Conservation (phyloP, 2,797 vertebrate species). For the Cryptoblepharus egeriae region DNA sequence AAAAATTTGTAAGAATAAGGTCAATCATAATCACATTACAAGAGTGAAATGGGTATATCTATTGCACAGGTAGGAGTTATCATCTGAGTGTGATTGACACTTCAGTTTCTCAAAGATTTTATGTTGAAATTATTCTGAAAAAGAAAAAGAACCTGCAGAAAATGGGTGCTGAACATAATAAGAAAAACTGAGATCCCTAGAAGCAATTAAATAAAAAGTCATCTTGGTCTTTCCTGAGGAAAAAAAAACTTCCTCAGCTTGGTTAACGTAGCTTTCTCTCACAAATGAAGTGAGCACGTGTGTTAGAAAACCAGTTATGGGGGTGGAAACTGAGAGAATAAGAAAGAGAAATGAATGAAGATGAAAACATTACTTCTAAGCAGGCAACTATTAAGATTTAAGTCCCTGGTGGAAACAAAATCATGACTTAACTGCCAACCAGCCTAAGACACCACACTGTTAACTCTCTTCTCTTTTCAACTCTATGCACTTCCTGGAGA, state of each 20-base stretch:
- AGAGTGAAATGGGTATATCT: conserved; percentile 62
- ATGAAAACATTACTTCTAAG: conserved; percentile 48
- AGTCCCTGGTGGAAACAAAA: conserved; percentile 52
- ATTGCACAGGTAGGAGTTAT: conserved; percentile 59
- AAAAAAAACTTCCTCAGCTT: conserved; percentile 39
- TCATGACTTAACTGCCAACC: conserved; percentile 34
- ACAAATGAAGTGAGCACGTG: not conserved
- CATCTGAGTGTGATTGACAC: conserved; percentile 58
- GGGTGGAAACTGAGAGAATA: not conserved
- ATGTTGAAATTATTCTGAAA: conserved; percentile 62
- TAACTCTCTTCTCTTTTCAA: conserved; percentile 20
- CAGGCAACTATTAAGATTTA: conserved; percentile 14
- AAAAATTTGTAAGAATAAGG: conserved; percentile 59
- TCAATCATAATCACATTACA: conserved; percentile 48
- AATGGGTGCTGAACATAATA: conserved; percentile 46
- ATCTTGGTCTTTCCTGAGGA: conserved; percentile 39
- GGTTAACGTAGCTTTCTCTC: conserved; percentile 2
- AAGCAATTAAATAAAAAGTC: conserved; percentile 53
- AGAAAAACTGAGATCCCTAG: conserved; percentile 17
- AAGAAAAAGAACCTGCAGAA: conserved; percentile 54
- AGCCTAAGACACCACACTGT: conserved; percentile 11
- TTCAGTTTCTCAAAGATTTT: conserved; percentile 61
- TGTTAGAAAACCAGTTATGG: not conserved
- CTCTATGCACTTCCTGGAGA: conserved; percentile 41
- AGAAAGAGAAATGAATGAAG: conserved; percentile 51